Base-by-base conservation (phyloP, 2,113 vertebrate genomes). In the Rhagologus leucostigma region DNA sequence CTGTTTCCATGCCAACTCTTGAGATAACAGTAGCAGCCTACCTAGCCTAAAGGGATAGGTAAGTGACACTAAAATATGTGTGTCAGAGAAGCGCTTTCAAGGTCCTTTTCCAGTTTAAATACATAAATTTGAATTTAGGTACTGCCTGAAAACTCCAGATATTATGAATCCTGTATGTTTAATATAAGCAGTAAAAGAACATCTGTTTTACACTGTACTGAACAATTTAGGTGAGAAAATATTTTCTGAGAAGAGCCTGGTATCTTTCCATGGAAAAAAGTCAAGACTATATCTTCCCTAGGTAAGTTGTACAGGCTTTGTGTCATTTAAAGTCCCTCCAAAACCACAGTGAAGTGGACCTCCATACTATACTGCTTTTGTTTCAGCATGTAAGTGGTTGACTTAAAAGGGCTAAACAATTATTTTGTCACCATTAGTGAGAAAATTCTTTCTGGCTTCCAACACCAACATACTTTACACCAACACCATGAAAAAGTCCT, bases 1-100 rank as follows among this genome's bases (percentile, higher is more conserved):
- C 59, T 57, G 97, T 98, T 98, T 97, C 98, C 95, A 98, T 98
- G 82, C 97, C 85, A 98, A 98, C 97, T 62, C 90, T 82, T 81
- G 83, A 87, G 95, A 84, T 97, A 97, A 97, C 83, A 88, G 84
- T 94, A 96, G 94, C 93, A 79, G 85, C 81, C 89, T 97, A 96
- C 81, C 91, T 92, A 96, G 96, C 94, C 97, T 89, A 84, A 76
- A 97, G 95, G 95, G 82, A 90, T 90, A 97, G 92, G 95, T 96
- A 92, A 96, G 78, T 80, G 90, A 97, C 83, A 95, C 86, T 96
- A 96, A 97, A 97, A 97, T 96, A 94, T 39, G 14, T 85, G 86
- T 73, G 80, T 70, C 89, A 95, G 92, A 97, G 93, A 96, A 97
- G 96, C 76, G 89, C 78, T 95, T 97, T 76, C 78, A 93, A 91